Evolutionary conservation across 2,888 invertebrate species (phyloP).

Genomic region (Melolontha melolontha): DNA sequence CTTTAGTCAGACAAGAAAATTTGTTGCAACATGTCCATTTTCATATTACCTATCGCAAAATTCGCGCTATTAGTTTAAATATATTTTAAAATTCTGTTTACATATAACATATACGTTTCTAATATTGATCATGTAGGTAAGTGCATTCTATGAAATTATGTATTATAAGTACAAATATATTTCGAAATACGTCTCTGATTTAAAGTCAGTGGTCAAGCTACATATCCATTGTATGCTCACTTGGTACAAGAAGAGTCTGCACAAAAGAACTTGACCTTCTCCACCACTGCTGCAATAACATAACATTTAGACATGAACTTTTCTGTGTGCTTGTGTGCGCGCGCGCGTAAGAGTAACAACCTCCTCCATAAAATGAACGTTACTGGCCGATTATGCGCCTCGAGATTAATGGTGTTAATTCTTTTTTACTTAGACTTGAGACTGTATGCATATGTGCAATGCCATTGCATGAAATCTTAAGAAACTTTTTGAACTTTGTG

Average conservation of each 20-base stretch:
- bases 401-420: constrained; percentile 34
- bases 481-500: too few relatives aligned
- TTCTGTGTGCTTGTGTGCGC: constrained; percentile 1
- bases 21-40: too few relatives aligned
- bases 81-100: too few relatives aligned
- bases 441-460: constrained; percentile 3
- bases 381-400: constrained; percentile 25
- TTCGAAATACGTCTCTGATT: constrained; percentile 18
- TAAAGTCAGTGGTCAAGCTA: constrained; percentile 26
- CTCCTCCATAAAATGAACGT: constrained; percentile 27
- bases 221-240: constrained; percentile 8
- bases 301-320: constrained; percentile 27
- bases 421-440: constrained; percentile 13
- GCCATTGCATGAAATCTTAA: not conserved
- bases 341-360: too few relatives aligned
- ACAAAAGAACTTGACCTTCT: constrained; percentile 35
- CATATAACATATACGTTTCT: too few relatives aligned
- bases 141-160: too few relatives aligned
- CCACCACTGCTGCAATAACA: constrained; percentile 15
- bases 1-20: too few relatives aligned
- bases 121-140: too few relatives aligned
- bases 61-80: too few relatives aligned
- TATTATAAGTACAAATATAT: too few relatives aligned
- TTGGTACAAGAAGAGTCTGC: constrained; percentile 14
- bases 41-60: too few relatives aligned